Evolutionary conservation across 2,888 invertebrate genomes (phyloP).

Genomic region (Heteromyza rotundicornis): DNA sequence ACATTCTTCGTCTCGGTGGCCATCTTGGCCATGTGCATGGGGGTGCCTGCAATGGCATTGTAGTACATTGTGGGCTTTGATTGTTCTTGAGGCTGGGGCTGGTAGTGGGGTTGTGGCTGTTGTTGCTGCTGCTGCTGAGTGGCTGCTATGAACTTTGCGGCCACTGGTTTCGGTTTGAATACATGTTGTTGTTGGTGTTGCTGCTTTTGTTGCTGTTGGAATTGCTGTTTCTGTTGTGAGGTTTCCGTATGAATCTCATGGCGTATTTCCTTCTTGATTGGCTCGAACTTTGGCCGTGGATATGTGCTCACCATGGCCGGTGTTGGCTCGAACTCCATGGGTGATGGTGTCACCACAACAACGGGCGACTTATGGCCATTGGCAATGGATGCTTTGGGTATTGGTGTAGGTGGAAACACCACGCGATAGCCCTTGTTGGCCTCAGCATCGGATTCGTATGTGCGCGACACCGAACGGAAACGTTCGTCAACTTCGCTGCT

Average conservation of each 20-base stretch:
- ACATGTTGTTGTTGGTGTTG: conserved; percentile 54
- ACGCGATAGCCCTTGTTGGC: conserved; percentile 67
- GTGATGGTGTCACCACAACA: conserved; percentile 62
- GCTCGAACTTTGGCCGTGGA: conserved; percentile 67
- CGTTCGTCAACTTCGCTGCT: conserved; percentile 74
- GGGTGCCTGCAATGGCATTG: conserved; percentile 66
- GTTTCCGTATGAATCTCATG: conserved; percentile 50
- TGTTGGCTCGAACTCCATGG: conserved; percentile 67
- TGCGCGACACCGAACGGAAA: conserved; percentile 69
- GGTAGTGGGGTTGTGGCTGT: conserved; percentile 38
- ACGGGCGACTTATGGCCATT: conserved; percentile 65
- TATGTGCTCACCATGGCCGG: conserved; percentile 57
- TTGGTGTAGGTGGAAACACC: conserved; percentile 68
- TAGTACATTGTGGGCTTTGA: conserved; percentile 65
- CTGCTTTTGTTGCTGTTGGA: conserved; percentile 49
- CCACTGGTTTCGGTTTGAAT: conserved; percentile 66
- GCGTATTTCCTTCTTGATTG: conserved; percentile 64
- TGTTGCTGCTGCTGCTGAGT: conserved; percentile 59
- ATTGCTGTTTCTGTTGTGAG: conserved; percentile 38
- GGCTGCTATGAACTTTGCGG: conserved; percentile 61
- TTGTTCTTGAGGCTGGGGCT: conserved; percentile 57
- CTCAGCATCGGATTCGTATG: conserved; percentile 65
- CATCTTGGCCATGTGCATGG: conserved; percentile 67
- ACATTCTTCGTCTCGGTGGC: conserved; percentile 74
- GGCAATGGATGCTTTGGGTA: conserved; percentile 59